These are phyloP conservation scores for Drosophila mojavensis DNA, from an alignment of 1,140 invertebrate genomes.

Conservation along the genomic window DNA sequence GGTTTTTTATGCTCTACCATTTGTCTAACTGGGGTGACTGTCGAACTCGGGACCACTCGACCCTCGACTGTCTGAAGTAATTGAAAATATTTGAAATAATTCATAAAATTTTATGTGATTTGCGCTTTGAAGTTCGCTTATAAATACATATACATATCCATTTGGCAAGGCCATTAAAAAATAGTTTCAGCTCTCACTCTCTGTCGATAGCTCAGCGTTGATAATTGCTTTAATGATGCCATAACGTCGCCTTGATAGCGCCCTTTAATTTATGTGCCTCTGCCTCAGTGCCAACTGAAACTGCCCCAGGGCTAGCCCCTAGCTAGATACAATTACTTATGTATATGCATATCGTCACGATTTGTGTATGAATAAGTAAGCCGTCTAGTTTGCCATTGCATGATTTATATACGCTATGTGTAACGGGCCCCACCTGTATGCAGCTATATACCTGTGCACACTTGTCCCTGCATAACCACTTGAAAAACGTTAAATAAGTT, in stretches of 20 bases:
- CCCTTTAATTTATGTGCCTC: constrained; percentile 65
- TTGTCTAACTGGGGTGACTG: constrained; percentile 55
- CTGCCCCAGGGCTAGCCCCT: constrained; percentile 32
- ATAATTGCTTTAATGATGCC: constrained; percentile 82
- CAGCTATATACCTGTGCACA: constrained; percentile 28
- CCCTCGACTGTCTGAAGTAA: constrained; percentile 48
- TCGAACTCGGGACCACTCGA: constrained; percentile 44
- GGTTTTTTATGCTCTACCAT: constrained; percentile 59
- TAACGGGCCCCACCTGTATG: constrained; percentile 55
- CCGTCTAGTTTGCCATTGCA: constrained; percentile 67
- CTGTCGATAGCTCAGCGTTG: constrained; percentile 58
- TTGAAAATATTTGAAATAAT: constrained; percentile 82
- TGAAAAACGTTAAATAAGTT: constrained; percentile 82
- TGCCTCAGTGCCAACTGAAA: constrained; percentile 7
- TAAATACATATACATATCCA: constrained; percentile 16
- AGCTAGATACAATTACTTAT: constrained; percentile 49
- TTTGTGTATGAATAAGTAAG: constrained; percentile 46
- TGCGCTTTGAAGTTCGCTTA: constrained; percentile 51
- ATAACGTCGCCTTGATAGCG: constrained; percentile 68
- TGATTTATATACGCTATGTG: constrained; percentile 66
- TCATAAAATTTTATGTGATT: constrained; percentile 82
- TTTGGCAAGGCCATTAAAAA: constrained; percentile 47
- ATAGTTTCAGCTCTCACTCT: constrained; percentile 39
- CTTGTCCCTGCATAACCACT: constrained; percentile 64
- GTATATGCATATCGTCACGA: constrained; percentile 16